Conservation (phyloP, 2,888 invertebrate genomes). For the Hirtodrosophila cameraria region DNA sequence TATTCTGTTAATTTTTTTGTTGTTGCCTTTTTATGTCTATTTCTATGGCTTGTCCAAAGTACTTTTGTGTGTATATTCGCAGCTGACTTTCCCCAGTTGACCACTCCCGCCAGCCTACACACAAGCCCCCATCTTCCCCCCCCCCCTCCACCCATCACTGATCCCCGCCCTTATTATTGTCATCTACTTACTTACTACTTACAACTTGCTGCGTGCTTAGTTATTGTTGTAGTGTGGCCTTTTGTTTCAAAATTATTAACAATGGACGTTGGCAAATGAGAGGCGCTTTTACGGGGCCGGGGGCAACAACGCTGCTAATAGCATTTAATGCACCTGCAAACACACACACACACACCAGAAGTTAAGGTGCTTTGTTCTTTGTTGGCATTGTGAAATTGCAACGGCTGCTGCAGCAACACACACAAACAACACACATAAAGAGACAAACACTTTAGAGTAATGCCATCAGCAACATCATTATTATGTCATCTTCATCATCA, state of each 20-base stretch:
- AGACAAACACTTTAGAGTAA: constrained; percentile 27
- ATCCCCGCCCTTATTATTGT: too few species aligned
- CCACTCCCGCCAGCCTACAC: background rate
- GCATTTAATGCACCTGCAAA: constrained; percentile 77
- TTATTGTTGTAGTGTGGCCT: constrained; percentile 78
- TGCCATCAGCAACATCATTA: constrained; percentile 9
- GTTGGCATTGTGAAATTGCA: constrained; percentile 52
- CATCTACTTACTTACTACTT: constrained; percentile 78
- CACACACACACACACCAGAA: constrained; percentile 20
- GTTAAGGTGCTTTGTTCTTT: constrained; percentile 64
- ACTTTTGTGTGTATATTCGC: constrained; percentile 35
- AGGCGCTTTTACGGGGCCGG: constrained; percentile 33
- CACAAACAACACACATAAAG: constrained; percentile 1
- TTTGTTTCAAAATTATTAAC: constrained; percentile 77
- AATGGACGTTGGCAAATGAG: constrained; percentile 65
- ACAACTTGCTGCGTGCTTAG: constrained; percentile 76
- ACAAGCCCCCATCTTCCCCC: background rate
- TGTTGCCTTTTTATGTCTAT: constrained; percentile 42
- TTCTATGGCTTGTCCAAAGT: constrained; percentile 51
- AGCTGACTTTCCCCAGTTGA: constrained; percentile 43
- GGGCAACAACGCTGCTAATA: constrained; percentile 51
- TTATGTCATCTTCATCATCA: constrained; percentile 9
- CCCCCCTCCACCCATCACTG: constrained; percentile 10
- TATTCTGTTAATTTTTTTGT: constrained; percentile 5
- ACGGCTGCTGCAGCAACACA: constrained; percentile 27